These are phyloP conservation scores for Laticauda laticaudata DNA, from an alignment of 2,113 vertebrate genomes.

Conservation along the genomic window DNA sequence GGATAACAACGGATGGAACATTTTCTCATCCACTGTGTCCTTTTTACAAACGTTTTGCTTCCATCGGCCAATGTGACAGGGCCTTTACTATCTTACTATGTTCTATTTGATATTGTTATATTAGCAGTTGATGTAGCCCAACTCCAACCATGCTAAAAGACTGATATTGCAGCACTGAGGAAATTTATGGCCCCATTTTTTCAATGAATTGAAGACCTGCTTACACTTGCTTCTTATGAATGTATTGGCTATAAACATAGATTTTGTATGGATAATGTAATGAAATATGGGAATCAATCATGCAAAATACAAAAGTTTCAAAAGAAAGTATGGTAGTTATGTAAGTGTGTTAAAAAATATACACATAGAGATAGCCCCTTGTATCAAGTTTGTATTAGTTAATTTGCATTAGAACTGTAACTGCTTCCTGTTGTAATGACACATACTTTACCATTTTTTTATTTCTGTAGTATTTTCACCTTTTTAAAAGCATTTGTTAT, in stretches of 20 bases:
- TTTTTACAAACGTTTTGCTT: no score
- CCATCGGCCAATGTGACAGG: no score
- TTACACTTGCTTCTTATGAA: not conserved
- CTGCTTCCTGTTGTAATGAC: not conserved
- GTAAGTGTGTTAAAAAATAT: not conserved
- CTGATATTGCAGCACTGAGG: not conserved
- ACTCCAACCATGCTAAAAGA: not conserved
- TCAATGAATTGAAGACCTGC: not conserved
- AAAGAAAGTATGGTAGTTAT: not conserved
- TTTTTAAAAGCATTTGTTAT: not conserved
- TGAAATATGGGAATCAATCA: not conserved
- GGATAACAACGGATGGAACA: no score
- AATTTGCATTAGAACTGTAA: not conserved
- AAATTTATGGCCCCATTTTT: not conserved
- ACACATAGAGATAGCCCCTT: not conserved
- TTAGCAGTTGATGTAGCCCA: not conserved
- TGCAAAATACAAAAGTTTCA: not conserved
- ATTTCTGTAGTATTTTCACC: not conserved
- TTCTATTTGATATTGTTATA: not conserved
- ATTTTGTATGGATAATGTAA: not conserved
- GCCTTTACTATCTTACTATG: not conserved
- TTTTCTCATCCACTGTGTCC: no score
- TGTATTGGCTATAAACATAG: not conserved
- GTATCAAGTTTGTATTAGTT: not conserved
- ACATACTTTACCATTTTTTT: not conserved